A percentile compares a stretch with the other conserved stretches of the same genome.
Evolutionary conservation across 1,140 invertebrate genomes (phyloP).

Genomic region (Leptinotarsa lineolata): DNA sequence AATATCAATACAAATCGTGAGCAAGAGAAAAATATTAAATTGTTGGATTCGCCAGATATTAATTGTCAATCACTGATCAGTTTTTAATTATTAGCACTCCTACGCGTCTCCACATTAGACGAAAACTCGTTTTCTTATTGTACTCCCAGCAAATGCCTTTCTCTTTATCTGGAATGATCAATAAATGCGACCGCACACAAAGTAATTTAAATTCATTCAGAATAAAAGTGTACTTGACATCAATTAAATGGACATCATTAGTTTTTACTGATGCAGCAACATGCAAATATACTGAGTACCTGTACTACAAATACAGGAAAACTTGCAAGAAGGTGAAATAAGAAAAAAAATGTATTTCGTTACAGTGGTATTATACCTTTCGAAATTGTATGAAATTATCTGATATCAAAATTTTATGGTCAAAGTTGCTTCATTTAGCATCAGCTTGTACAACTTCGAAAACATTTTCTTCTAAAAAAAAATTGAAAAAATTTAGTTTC

Average conservation of each 20-base stretch:
- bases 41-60: background rate
- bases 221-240: conserved; percentile 32
- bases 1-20: background rate
- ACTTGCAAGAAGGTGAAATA: background rate
- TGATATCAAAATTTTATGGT: too few species aligned
- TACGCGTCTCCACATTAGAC: background rate
- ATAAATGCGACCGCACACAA: conserved; percentile 32
- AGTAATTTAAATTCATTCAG: conserved; percentile 33
- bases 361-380: too few species aligned
- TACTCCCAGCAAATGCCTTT: conserved; percentile 12
- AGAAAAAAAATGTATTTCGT: too few species aligned
- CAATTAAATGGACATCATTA: conserved; percentile 39
- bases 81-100: background rate
- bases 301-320: background rate
- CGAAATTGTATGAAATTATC: too few species aligned
- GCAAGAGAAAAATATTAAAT: background rate
- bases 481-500: too few species aligned
- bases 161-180: conserved; percentile 16
- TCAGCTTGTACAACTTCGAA: too few species aligned
- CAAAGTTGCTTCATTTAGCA: too few species aligned
- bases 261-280: conserved; percentile 27
- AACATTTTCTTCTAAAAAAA: too few species aligned
- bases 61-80: background rate
- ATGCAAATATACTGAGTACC: conserved; percentile 13
- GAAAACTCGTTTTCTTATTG: conserved; percentile 19